Conservation (phyloP, 2,888 invertebrate genomes). For the Empis stercorea region DNA sequence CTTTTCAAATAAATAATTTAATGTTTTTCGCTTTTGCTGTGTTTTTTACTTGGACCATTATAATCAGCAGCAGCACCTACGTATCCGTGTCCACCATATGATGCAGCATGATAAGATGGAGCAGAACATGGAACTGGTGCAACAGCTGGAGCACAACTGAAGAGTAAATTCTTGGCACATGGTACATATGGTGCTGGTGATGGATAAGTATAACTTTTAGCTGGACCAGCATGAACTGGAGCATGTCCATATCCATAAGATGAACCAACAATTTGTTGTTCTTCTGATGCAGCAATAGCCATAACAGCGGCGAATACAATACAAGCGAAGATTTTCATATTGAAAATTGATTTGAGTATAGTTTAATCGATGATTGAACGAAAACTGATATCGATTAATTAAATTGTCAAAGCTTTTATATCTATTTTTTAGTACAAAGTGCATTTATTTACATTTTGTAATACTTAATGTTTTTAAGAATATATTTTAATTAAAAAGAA, state of each 20-base stretch:
- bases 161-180: background rate
- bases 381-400: too few relatives aligned
- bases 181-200: background rate
- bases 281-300: background rate
- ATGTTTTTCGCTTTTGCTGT: too few relatives aligned
- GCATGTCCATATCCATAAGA: too few relatives aligned
- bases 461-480: too few relatives aligned
- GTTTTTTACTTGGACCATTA: too few relatives aligned
- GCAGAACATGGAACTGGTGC: background rate
- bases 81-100: background rate
- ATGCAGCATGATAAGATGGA: background rate
- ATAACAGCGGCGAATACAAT: background rate
- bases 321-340: background rate
- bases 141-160: background rate
- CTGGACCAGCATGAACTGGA: background rate
- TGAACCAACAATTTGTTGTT: background rate
- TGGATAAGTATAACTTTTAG: background rate
- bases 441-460: too few relatives aligned
- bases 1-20: too few relatives aligned
- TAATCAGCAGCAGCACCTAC: too few relatives aligned
- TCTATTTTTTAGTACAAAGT: too few relatives aligned
- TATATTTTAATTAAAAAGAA: too few relatives aligned
- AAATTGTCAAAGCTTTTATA: too few relatives aligned
- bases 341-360: background rate
- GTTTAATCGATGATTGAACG: too few relatives aligned